A percentile compares a stretch with the other conserved stretches of the same genome.
phyloP scores from a whole-genome alignment of 2,888 invertebrate species.

The Orthonychiurus folsomi region DNA sequence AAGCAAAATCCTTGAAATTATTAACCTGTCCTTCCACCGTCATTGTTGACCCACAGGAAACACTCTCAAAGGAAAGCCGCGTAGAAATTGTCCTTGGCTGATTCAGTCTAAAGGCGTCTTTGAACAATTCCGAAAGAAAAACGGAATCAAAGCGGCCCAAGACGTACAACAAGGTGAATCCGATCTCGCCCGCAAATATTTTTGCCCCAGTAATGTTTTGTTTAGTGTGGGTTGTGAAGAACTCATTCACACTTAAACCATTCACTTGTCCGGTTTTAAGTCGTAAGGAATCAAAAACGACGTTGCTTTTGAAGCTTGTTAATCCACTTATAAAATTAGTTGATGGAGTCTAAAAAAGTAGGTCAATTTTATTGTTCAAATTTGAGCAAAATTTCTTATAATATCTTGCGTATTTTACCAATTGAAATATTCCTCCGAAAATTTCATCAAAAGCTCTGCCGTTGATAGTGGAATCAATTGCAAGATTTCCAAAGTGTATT shows the following conservation, averaged over 20 bases:
- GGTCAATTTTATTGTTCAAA: too few species aligned
- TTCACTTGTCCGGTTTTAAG: constrained; percentile 20
- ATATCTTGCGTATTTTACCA: too few species aligned
- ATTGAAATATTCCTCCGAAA: constrained; percentile 22
- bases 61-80: constrained; percentile 18
- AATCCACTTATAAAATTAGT: constrained; percentile 17
- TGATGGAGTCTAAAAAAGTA: too few species aligned
- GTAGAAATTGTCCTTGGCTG: constrained; percentile 16
- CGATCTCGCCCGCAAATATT: constrained; percentile 11
- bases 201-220: constrained; percentile 24
- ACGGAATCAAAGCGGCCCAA: constrained; percentile 16
- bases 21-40: constrained; percentile 21
- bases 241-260: constrained; percentile 14
- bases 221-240: constrained; percentile 19
- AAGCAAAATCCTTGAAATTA: constrained; percentile 15
- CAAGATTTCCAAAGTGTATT: constrained; percentile 20
- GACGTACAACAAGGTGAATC: constrained; percentile 20
- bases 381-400: too few species aligned
- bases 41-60: constrained; percentile 13
- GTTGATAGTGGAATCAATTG: constrained; percentile 23
- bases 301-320: constrained; percentile 19
- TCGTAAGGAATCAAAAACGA: constrained; percentile 14
- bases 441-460: constrained; percentile 21
- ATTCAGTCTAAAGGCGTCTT: constrained; percentile 18
- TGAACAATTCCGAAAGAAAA: constrained; percentile 12